A percentile compares a stretch with the other conserved stretches of the same genome.
phyloP scores from a whole-genome alignment of 2,113 vertebrate genomes.

The Hydrochoerus hydrochaeris region DNA sequence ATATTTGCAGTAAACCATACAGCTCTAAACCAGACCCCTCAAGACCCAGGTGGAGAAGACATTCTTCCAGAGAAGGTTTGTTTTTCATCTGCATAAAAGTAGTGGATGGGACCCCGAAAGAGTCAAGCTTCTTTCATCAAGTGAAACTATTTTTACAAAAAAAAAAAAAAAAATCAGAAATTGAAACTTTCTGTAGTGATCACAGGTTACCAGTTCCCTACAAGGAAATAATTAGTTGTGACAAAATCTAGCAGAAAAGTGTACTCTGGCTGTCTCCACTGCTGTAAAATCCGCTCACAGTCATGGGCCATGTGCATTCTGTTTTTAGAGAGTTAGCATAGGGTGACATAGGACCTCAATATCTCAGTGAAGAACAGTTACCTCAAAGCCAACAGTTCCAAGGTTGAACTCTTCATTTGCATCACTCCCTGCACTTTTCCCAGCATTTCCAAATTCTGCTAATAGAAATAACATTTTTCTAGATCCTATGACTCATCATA shows the following conservation, averaged over 20 bases:
- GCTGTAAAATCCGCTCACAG: neutral
- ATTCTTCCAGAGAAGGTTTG: neutral
- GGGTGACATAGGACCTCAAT: neutral
- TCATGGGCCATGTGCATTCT: neutral
- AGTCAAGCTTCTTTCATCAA: neutral
- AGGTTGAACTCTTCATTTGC: neutral
- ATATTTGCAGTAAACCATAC: neutral
- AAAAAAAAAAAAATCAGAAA: conserved; percentile 12
- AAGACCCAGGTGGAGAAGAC: neutral
- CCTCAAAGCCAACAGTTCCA: neutral
- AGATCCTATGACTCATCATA: conserved; percentile 74
- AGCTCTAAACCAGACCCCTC: neutral
- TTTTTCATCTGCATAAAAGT: neutral
- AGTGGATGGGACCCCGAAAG: neutral
- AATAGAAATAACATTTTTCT: conserved; percentile 75
- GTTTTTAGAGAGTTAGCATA: neutral
- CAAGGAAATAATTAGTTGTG: neutral
- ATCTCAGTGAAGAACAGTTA: neutral
- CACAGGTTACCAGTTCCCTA: neutral
- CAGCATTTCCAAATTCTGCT: conserved; percentile 49
- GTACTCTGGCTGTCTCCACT: neutral
- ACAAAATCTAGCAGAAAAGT: neutral
- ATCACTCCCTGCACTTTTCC: conserved; percentile 17
- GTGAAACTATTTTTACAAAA: conserved; percentile 6
- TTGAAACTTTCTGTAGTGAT: neutral